A percentile compares a stretch with the other conserved stretches of the same genome.
Conservation (phyloP, 2,888 invertebrate species). For the Seira sanloemensis region DNA sequence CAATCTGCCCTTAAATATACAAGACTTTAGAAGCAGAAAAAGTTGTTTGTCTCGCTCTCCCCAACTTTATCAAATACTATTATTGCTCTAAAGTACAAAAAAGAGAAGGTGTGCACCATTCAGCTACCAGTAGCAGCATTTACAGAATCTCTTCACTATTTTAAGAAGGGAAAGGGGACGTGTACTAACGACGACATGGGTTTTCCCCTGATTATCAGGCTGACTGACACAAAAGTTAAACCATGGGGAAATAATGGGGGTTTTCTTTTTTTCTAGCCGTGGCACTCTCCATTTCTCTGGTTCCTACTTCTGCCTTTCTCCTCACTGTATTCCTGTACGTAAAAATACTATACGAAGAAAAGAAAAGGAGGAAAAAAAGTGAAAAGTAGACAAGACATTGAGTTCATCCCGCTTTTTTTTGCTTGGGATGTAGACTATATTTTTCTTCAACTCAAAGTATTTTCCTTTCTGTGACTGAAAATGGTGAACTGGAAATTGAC, state of each 20-base stretch:
- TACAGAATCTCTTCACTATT: neutral
- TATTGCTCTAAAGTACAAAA: neutral
- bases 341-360: neutral
- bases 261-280: conserved; percentile 47
- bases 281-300: conserved; percentile 33
- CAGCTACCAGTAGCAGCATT: neutral
- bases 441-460: too few relatives aligned
- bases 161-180: conserved; percentile 35
- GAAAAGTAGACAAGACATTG: neutral
- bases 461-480: conserved; percentile 30
- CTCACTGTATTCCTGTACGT: neutral
- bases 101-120: neutral
- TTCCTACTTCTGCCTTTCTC: neutral
- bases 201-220: conserved; percentile 64
- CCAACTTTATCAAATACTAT: neutral
- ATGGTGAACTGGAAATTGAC: conserved; percentile 63
- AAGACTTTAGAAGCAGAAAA: neutral
- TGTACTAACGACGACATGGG: conserved; percentile 63
- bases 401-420: neutral
- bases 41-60: neutral
- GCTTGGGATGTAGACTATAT: neutral
- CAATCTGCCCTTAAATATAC: neutral
- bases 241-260: conserved; percentile 67
- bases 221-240: conserved; percentile 67
- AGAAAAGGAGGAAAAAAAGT: neutral